Base-by-base conservation (phyloP, 2,888 invertebrate genomes). In the Hylaea fasciaria region DNA sequence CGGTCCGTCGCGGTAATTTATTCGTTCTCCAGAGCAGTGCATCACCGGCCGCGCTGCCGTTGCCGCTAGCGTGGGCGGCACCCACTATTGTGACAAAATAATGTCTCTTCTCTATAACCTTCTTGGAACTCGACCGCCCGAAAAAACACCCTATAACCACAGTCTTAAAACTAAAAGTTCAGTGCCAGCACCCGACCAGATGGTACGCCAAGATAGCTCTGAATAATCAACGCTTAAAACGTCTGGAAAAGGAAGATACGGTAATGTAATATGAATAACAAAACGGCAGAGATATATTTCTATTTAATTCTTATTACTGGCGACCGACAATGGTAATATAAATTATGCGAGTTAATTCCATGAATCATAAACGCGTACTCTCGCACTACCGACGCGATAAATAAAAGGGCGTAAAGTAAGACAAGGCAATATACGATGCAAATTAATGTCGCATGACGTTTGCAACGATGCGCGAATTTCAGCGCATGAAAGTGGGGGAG, bases 201-300 rank as follows among this genome's bases (percentile, higher is more conserved):
- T 91, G 92, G 86, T 85, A 81, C 81, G 76, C 75, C 71, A 76
- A 78, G 91, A 91, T 91, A 91, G 83, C 86, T 86, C 87, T 89
- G 91, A 91, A 92, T 92, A 92, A 92, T 91, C 92, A 92, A 91
- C 91, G 89, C 89, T 91, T 91, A 89, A 89, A 91, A 91, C 89
- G 90, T 89, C 91, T 90, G 87, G 89, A 90, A 91, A 90, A 88
- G 91, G 89, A 91, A 91, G 91, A 92, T 91, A 91, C 89, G 85
- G 88, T 89, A 91, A 91, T 88, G 88, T 87, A 86, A 90, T 91
- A 91, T 91, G 91, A 91, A 92, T 92, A 92, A 89, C 88, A 90
- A 91, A 91, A 89, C 88, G 89, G 89, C 87, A 85, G 83, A 89
- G 89, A 89, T 86, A 86, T 88, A 90, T 90, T 85, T 80, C 84